A percentile compares a stretch with the other conserved stretches of the same genome.
Evolutionary conservation across 2,113 vertebrate species (phyloP).

Genomic region (Phoenicopterus ruber): DNA sequence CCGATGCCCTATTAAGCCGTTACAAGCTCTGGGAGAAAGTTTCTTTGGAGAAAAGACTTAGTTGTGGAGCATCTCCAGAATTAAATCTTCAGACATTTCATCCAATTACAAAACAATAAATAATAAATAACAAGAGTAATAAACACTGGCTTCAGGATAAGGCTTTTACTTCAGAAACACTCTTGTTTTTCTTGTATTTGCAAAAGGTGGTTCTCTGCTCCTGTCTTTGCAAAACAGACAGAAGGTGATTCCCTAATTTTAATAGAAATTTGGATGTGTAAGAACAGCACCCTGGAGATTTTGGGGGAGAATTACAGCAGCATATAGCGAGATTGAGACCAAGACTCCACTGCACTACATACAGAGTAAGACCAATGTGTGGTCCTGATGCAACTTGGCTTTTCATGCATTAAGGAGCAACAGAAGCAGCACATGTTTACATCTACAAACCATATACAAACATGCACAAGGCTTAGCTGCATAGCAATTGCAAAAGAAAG

Average conservation of each 20-base stretch:
- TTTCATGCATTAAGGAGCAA: neutral
- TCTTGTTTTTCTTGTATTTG: neutral
- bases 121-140: neutral
- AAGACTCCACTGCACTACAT: neutral
- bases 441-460: neutral
- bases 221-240: neutral
- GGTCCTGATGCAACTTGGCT: neutral
- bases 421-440: neutral
- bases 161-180: neutral
- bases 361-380: neutral
- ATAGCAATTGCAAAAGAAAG: neutral
- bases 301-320: neutral
- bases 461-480: neutral
- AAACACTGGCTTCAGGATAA: neutral
- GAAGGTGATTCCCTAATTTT: neutral
- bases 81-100: neutral
- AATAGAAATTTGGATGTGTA: neutral
- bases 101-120: constrained; percentile 20
- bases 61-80: neutral
- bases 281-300: neutral
- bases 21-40: neutral
- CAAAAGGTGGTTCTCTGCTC: neutral
- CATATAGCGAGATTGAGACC: accelerated
- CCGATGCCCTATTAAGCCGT: constrained; percentile 27
- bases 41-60: neutral